Evolutionary conservation across 2,888 invertebrate species (phyloP), one percentile per base, ranked within the genome.

Genomic region (Clostera curtula): DNA sequence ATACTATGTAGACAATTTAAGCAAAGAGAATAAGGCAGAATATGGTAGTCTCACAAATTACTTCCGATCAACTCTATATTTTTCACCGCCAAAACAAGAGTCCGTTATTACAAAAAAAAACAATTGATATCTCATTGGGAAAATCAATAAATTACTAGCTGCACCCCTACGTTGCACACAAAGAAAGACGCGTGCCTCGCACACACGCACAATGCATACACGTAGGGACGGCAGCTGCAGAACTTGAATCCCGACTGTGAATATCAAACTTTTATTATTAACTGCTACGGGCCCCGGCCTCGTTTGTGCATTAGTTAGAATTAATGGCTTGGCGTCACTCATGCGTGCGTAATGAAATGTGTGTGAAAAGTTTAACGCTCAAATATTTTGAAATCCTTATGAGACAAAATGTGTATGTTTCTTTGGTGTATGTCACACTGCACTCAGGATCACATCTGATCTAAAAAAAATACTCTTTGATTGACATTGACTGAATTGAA

Each of bases 191-290:
- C 51, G 47, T 45, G 52, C 43, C 47, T 27, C 34, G 29, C 49
- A 50, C 53, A 52, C 45, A 44, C 39, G 34, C 39, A 34, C 14
- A 33, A 52, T 54, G 54, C 54, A 54, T 60, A 35, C 11, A 41
- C 10, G 56, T 61, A 65, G 54, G 64, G 59, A 58, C 64, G 72
- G 69, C 82, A 82, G 82, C 82, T 83, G 82, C 82, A 69, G 54
- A 75, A 75, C 71, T 75, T 63, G 75, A 68, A 74, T 70, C 56
- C 62, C 42, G 65, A 36, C 64, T 54, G 55, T 31, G 76, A 55
- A 46, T 63, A 70, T 66, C 79, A 83, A 83, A 79, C 63, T 75
- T 70, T 70, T 57, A 56, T 54, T 56, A 58, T 54, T 56, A 52
- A 50, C 51, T 43, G 45, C 27, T 17, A 13, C 8, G 24, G 31